phyloP scores from a whole-genome alignment of 2,113 vertebrate genomes.

The Macaca mulatta region DNA sequence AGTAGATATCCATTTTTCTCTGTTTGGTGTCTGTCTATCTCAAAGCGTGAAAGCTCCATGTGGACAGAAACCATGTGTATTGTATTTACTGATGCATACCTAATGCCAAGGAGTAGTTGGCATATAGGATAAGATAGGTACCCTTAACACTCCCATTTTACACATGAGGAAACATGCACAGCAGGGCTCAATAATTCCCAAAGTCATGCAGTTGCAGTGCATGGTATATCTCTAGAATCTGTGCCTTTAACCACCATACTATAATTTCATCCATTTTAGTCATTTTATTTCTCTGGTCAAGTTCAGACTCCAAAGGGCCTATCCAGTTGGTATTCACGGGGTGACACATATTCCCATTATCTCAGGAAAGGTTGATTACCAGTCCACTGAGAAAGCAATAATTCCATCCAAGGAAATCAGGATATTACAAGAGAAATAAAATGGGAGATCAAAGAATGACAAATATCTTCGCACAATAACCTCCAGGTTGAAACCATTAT shows the following conservation, averaged over 20 bases:
- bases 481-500: background rate
- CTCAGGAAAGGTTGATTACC: background rate
- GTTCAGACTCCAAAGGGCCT: background rate
- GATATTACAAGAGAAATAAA: background rate
- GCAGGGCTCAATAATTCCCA: background rate
- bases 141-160: conserved; percentile 6
- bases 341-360: background rate
- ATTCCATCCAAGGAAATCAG: background rate
- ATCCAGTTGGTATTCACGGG: background rate
- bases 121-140: background rate
- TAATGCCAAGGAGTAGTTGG: background rate
- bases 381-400: background rate
- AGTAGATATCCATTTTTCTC: background rate
- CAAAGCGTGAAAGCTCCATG: background rate
- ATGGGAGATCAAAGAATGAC: background rate
- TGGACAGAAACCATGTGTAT: background rate
- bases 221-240: background rate
- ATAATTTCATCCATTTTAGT: background rate
- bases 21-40: background rate
- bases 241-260: background rate
- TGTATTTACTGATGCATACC: background rate
- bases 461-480: background rate
- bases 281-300: background rate
- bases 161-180: background rate
- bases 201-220: background rate